Base-by-base conservation (phyloP, 2,797 vertebrate species). In the Sebastiscus albofasciatus region DNA sequence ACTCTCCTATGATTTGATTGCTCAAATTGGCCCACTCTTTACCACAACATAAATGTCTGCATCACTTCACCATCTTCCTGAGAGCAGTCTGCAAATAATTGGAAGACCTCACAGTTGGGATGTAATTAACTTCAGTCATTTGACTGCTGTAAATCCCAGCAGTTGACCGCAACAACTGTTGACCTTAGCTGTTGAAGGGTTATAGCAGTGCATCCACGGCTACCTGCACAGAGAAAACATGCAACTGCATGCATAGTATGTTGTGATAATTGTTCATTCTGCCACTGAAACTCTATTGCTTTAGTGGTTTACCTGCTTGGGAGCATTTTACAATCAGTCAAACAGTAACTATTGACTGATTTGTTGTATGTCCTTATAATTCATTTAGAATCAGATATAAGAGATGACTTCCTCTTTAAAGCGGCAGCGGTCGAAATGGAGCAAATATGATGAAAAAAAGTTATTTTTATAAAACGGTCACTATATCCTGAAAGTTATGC, bases 1-100 rank as follows among this genome's bases (percentile, higher is more conserved):
- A 81, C 49, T 79, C 54, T 80, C 74, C 24, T 71, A 75, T 94
- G 92, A 94, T 89, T 87, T 89, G 46, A 93, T 94, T 82, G 83
- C 72, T 84, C 54, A 90, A 92, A 94, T 93, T 92, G 86, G 77
- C 79, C 67, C 29, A 39, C 74, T 80, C 80, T 67, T 62, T 93
- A 87, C 78, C 80, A 79, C 66, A 92, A 91, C 83, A 89, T 69
- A 79, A 81, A 79, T 60, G 68, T 76, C 49, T 61, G 24, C 59
- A 70, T 65, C 66, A 55, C 56, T 36, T 72, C 73, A 8, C 31
- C 31, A 14, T 75, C 73, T 52, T 60, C 33, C 29, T 42, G 67
- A 65, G 56, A 52, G 61, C 16, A 26, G 52, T 61, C 78, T 80
- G 58, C 67, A 85, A 75, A 75, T 93, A 90, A 92, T 88, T 93